Base-by-base conservation (phyloP, 2,888 invertebrate species). In the Xestia rhomboidea region DNA sequence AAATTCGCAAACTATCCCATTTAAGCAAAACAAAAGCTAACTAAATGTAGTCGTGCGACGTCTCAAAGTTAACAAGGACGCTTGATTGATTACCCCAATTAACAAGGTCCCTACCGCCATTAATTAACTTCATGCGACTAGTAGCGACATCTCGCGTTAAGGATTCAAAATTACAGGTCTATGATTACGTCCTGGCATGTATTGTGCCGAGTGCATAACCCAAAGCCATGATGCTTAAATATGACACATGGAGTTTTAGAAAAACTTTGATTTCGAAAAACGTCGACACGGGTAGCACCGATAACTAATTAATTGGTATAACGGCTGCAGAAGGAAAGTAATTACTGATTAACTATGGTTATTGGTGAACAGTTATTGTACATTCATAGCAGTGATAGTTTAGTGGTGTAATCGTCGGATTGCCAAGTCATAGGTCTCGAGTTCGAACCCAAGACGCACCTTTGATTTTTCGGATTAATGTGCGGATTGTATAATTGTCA, bases 41-140 rank as follows among this genome's bases (percentile, higher is more conserved):
- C 38, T 6, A 46, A 69, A 30, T 60, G 11, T 60, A 44, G 75
- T 72, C 11, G 60, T 4, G 34, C 21, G 64, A 11, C 18, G 44
- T 72, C 24, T 51, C 60, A 62, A 63, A 64, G 66, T 51, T 85
- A 85, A 81, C 82, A 85, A 81, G 76, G 85, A 72, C 76, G 57
- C 57, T 44, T 75, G 72, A 82, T 85, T 72, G 49, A 85, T 85
- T 63, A 62, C 57, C 30, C 7, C 57, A 57, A 85, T 82, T 82
- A 73, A 46, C 69, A 38, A 76, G 44, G 72, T 81, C 41, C 34
- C 73, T 13, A n/a, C 54, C 1, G 30, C 30, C 38, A 76, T 85
- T 70, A 44, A 63, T 85, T 69, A 67, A 63, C 57, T 67, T 80
- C 68, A 27, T 62, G 18, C 66, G 49, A 68, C 85, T 51, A 34